Base-by-base conservation (phyloP, 2,888 invertebrate species). In the Sylvicola cinctus region DNA sequence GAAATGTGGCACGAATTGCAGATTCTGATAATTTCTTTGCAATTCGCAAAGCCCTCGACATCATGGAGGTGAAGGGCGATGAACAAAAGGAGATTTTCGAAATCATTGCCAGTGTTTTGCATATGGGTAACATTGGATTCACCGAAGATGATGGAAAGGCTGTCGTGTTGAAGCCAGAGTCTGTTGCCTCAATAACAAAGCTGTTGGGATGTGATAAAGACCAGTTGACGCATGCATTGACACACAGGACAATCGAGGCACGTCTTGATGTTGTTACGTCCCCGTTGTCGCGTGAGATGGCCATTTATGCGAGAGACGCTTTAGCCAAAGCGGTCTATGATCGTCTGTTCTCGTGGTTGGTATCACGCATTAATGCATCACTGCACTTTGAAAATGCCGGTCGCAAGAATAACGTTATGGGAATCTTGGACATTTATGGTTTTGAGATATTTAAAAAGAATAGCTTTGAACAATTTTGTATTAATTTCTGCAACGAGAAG, bases 401-500 rank as follows among this genome's bases (percentile, higher is more conserved):
- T 30, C 58, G 61, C 1, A 64, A 63, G 39, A 73, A 72, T 15
- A 66, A 67, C 2, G 77, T 87, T 1, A 83, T 90, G 60, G 90
- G 90, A 2, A 83, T 91, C 43, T 59, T 91, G 42, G 90, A 91
- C 53, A 91, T 91, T 46, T 91, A 91, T 47, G 91, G 90, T 32
- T 91, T 91, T 52, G 90, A 91, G 58, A 85, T 91, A 42, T 88
- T 91, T 62, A 70, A 80, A 34, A 76, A 70, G 44, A 91, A 91
- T 51, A 80, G 80, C 76, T 55, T 50, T 39, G 53, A 55, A 54
- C 90, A 91, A 58, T 81, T 91, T 54, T 90, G 90, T 61, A 91
- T 91, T 41, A 91, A 91, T 61, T 90, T 81, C 62, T 91, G 90
- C 55, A 91, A 91, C 53, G 90, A 91, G 60, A 91, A 91, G 55